A percentile compares a stretch with the other conserved stretches of the same genome.
phyloP scores from a whole-genome alignment of 2,797 vertebrate genomes.

The Petrocephalus sullivani region DNA sequence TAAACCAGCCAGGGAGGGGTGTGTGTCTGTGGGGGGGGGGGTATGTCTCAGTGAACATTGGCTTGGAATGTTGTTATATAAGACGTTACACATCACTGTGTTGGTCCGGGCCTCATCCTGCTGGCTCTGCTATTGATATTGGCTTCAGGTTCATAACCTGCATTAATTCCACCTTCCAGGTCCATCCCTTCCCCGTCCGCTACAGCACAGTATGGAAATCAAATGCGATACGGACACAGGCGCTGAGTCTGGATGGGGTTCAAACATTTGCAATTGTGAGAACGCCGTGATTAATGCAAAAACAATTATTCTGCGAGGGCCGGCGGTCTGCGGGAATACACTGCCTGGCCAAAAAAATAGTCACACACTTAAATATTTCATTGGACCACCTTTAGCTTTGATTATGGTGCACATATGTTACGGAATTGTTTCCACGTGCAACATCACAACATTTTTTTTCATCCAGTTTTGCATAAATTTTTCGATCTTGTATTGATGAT shows the following conservation, averaged over 20 bases:
- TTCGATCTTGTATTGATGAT: too few species aligned
- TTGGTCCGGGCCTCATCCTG: not conserved
- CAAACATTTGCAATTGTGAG: not conserved
- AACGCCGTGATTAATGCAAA: not conserved
- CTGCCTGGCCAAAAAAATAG: too few species aligned
- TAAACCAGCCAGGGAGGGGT: not conserved
- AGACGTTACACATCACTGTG: not conserved
- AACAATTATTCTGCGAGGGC: not conserved
- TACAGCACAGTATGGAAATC: not conserved
- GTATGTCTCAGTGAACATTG: not conserved
- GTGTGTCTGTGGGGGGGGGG: not conserved
- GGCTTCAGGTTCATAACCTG: not conserved
- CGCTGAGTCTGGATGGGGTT: not conserved
- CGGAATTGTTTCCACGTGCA: too few species aligned
- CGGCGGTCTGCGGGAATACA: not conserved
- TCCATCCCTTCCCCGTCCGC: not conserved
- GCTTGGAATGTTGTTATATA: not conserved
- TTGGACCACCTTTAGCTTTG: too few species aligned
- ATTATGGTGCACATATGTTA: too few species aligned
- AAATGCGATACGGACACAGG: not conserved
- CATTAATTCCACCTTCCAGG: not conserved
- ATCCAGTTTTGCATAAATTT: too few species aligned
- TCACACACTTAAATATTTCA: too few species aligned
- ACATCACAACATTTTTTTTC: too few species aligned
- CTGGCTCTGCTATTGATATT: not conserved